Conservation (phyloP, 2,888 invertebrate genomes). For the Pheosia gnoma region DNA sequence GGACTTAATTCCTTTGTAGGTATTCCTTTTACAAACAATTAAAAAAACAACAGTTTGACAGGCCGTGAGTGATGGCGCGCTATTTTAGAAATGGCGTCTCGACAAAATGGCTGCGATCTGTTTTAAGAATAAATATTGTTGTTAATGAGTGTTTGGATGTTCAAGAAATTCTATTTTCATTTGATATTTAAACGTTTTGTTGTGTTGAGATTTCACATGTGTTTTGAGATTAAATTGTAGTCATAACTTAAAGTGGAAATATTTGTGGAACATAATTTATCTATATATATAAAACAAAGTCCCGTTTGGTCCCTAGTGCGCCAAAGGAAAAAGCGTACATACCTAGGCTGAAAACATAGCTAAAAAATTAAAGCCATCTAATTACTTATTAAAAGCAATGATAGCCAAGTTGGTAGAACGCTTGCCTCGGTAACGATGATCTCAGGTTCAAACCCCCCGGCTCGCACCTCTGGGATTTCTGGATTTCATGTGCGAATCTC, state of each 20-base stretch:
- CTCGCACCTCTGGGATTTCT: too few relatives aligned
- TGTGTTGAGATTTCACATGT: conserved; percentile 1
- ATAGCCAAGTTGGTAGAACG: too few relatives aligned
- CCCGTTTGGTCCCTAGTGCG: too few relatives aligned
- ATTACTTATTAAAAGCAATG: too few relatives aligned
- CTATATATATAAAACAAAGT: too few relatives aligned
- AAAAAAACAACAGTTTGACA: conserved; percentile 37
- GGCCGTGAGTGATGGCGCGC: conserved; percentile 30
- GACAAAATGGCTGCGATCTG: conserved; percentile 2
- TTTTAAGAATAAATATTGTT: conserved; percentile 9
- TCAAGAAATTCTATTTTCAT: conserved; percentile 6
- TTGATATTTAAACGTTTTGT: conserved; percentile 4
- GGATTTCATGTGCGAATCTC: too few relatives aligned
- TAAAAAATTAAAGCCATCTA: too few relatives aligned
- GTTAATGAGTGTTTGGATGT: conserved; percentile 6
- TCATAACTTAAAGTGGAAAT: conserved; percentile 2
- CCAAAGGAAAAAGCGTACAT: too few relatives aligned
- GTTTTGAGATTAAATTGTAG: neutral
- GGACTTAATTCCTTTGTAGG: conserved; percentile 19
- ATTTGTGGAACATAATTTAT: neutral
- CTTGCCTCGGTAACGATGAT: too few relatives aligned
- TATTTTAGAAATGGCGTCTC: conserved; percentile 36
- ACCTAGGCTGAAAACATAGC: too few relatives aligned
- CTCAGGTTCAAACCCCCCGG: too few relatives aligned
- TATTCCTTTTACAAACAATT: conserved; percentile 23